Evolutionary conservation across 2,113 vertebrate species (phyloP), one percentile per base, ranked within the genome.

Genomic region (Lathamus discolor): DNA sequence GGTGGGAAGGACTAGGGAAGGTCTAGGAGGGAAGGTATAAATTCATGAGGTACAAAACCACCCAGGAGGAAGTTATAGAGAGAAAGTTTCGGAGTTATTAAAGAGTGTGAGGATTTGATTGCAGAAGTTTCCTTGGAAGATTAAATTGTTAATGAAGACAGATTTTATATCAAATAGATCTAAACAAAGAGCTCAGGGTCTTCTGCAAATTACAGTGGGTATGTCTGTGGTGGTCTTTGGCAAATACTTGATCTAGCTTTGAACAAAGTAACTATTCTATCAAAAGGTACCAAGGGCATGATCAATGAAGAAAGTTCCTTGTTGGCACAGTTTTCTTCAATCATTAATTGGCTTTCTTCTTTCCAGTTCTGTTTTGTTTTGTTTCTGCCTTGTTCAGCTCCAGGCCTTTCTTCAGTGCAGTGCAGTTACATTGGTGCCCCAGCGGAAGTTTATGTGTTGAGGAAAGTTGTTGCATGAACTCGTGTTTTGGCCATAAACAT

Each of bases 391-490:
- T 66, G 44, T 64, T 83, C 8, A 16, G 93, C 46, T 69, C 43
- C 55, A 77, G n/a, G 31, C 55, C 28, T 79, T 82, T 49, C 44
- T 84, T 80, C 35, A 9, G 37, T 4, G 23, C 0, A 0, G 16
- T 33, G 15, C 74, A 37, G 39, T 87, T 86, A 72, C 33, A 5
- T 33, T 39, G 43, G 29, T 62, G 48, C 69, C 61, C 33, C 7
- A 35, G 77, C 0, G 1, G 80, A 91, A 84, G 39, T 83, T 93
- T 72, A 37, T 6, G 11, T 13, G 13, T 33, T 52, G 77, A 91
- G 68, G 41, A 93, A 90, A 70, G 39, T 48, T 84, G 69, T 81
- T 92, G 89, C 74, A 92, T 85, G 88, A 82, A 72, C 64, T 55
- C 9, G 9, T 59, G 15, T 37, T 62, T 82, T 44, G 90, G 52